phyloP scores from a whole-genome alignment of 2,797 vertebrate species.

The Schizopygopsis malacanthus region DNA sequence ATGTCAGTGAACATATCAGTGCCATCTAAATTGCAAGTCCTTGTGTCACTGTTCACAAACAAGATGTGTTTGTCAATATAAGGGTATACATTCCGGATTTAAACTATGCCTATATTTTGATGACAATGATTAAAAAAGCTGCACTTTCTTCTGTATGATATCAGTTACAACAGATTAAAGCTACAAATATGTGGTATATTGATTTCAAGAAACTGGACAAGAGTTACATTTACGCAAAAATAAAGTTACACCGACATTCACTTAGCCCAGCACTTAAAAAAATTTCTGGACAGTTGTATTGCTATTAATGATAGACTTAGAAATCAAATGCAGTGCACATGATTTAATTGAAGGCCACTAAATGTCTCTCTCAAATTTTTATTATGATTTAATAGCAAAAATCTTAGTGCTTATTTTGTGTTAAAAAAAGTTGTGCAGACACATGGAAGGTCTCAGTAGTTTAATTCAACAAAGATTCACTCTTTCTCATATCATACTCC shows the following conservation, averaged over 20 bases:
- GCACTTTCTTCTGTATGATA: neutral
- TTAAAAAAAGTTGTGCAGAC: neutral
- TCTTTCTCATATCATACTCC: constrained; percentile 16
- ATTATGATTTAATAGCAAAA: neutral
- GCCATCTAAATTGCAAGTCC: too few relatives aligned
- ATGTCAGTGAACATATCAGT: too few relatives aligned
- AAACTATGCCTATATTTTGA: too few relatives aligned
- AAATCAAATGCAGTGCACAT: neutral
- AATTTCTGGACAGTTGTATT: neutral
- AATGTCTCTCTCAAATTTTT: neutral
- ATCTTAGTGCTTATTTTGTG: neutral
- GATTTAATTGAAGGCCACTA: neutral
- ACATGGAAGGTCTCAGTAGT: constrained; percentile 14
- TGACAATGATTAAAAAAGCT: neutral
- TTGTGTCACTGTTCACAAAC: neutral
- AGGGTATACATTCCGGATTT: too few relatives aligned
- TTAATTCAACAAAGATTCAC: constrained; percentile 23
- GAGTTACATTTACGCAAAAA: neutral
- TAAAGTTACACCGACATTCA: neutral
- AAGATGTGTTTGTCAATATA: neutral
- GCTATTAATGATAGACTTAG: neutral
- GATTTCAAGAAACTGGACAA: too few relatives aligned
- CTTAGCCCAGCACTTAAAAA: neutral
- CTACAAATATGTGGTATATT: neutral
- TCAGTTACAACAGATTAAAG: neutral